Percentiles rank a stretch among this genome's conserved stretches.
These are phyloP conservation scores for Ditula angustiorana DNA, from an alignment of 2,888 invertebrate genomes.

Conservation along the genomic window DNA sequence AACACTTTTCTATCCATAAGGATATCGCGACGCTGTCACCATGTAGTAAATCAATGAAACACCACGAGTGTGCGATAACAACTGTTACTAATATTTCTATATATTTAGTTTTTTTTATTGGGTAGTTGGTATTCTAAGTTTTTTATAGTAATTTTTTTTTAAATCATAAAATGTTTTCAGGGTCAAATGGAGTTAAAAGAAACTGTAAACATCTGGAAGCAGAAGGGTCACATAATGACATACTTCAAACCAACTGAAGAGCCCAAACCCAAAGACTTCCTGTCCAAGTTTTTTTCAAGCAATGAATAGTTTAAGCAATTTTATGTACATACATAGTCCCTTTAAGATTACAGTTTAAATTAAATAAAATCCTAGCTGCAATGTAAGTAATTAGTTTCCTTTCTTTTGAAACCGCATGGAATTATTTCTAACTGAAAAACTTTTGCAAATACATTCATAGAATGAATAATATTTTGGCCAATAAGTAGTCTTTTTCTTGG, in stretches of 20 bases:
- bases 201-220: conserved; percentile 94
- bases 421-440: too few relatives aligned
- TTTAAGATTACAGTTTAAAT: conserved; percentile 24
- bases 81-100: too few relatives aligned
- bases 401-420: not conserved
- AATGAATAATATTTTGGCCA: too few relatives aligned
- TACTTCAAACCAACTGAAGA: conserved; percentile 94
- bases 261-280: conserved; percentile 95
- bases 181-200: conserved; percentile 98
- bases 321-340: conserved; percentile 34
- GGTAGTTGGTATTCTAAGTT: too few relatives aligned
- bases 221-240: conserved; percentile 94
- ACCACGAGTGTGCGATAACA: too few relatives aligned
- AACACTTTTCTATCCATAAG: too few relatives aligned
- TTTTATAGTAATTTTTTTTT: not conserved
- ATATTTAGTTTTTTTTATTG: too few relatives aligned
- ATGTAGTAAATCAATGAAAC: too few relatives aligned
- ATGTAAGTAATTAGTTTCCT: not conserved
- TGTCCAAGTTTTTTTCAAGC: conserved; percentile 94
- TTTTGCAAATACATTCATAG: too few relatives aligned
- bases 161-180: conserved; percentile 69
- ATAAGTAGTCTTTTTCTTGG: too few relatives aligned
- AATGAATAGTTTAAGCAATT: conserved; percentile 70
- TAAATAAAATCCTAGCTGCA: conserved; percentile 33
- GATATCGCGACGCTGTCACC: too few relatives aligned